A percentile compares a stretch with the other conserved stretches of the same genome.
Evolutionary conservation across 1,140 invertebrate genomes (phyloP).

Genomic region (Yoshiicerus persimilis): DNA sequence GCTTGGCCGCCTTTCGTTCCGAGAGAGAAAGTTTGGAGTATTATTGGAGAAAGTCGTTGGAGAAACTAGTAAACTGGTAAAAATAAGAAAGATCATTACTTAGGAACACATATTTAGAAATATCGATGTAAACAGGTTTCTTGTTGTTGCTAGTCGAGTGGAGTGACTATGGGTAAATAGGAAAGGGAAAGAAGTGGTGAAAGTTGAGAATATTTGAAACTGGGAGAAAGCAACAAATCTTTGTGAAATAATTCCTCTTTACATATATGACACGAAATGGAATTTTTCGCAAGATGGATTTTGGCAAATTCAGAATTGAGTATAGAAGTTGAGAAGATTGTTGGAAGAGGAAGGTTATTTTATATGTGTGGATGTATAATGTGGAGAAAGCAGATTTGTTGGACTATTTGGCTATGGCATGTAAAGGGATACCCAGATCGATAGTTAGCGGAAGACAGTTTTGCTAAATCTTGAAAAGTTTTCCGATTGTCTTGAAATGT

Average conservation of each 20-base stretch:
- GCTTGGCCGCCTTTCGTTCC: no score
- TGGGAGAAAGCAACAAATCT: background rate
- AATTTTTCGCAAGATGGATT: constrained; percentile 15
- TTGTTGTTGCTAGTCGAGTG: background rate
- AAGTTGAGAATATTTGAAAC: no score
- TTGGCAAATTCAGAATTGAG: background rate
- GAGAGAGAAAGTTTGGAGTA: background rate
- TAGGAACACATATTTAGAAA: background rate
- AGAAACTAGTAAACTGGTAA: background rate
- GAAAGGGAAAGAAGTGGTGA: background rate
- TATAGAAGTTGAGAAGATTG: background rate
- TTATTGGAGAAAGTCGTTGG: background rate
- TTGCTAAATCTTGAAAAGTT: constrained; percentile 20
- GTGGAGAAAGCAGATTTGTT: background rate
- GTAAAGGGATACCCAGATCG: background rate
- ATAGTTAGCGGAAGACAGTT: constrained; percentile 19
- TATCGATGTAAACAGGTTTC: background rate
- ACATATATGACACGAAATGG: background rate
- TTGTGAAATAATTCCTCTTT: background rate
- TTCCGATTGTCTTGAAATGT: constrained; percentile 22
- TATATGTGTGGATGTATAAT: no score
- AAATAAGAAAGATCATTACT: background rate
- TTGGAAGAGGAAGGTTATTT: background rate
- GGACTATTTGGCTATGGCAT: background rate
- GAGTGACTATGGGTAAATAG: background rate